Conservation (phyloP, 2,888 invertebrate genomes). For the Eupithecia inturbata region DNA sequence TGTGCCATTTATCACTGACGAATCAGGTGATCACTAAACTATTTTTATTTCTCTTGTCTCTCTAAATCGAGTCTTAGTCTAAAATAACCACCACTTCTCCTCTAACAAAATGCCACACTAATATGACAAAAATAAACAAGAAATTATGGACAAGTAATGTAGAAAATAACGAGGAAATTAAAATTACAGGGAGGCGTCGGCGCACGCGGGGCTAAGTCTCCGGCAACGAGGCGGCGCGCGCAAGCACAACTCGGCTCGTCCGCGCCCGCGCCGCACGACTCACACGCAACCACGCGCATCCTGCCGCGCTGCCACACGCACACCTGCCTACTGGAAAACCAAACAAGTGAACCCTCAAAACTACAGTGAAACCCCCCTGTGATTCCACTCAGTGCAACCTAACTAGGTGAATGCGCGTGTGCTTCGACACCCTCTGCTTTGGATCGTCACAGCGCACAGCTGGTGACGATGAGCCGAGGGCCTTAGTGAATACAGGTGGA, state of each 20-base stretch:
- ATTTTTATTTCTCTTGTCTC: conserved; percentile 30
- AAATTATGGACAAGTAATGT: conserved; percentile 7
- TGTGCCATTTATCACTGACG: conserved; percentile 59
- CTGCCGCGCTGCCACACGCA: conserved; percentile 59
- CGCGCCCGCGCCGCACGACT: conserved; percentile 80
- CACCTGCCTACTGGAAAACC: conserved; percentile 58
- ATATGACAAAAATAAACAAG: neutral
- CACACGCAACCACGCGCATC: conserved; percentile 67
- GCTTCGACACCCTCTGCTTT: conserved; percentile 95
- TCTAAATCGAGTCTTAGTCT: no score
- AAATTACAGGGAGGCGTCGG: conserved; percentile 77
- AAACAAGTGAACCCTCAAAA: conserved; percentile 57
- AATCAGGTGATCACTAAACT: conserved; percentile 66
- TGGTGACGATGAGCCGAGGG: conserved; percentile 89
- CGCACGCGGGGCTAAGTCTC: conserved; percentile 73
- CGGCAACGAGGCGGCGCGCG: conserved; percentile 63
- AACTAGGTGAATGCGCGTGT: conserved; percentile 95
- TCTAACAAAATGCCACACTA: neutral
- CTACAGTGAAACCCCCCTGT: conserved; percentile 72
- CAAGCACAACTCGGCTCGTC: conserved; percentile 71
- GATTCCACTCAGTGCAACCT: conserved; percentile 77
- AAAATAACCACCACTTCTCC: neutral
- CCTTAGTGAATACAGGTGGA: conserved; percentile 78
- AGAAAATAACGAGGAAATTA: conserved; percentile 39
- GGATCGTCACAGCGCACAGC: conserved; percentile 92